Percentiles rank a stretch among this genome's conserved stretches.
Conservation (phyloP, 2,113 vertebrate genomes). For the Chroicocephalus ridibundus region DNA sequence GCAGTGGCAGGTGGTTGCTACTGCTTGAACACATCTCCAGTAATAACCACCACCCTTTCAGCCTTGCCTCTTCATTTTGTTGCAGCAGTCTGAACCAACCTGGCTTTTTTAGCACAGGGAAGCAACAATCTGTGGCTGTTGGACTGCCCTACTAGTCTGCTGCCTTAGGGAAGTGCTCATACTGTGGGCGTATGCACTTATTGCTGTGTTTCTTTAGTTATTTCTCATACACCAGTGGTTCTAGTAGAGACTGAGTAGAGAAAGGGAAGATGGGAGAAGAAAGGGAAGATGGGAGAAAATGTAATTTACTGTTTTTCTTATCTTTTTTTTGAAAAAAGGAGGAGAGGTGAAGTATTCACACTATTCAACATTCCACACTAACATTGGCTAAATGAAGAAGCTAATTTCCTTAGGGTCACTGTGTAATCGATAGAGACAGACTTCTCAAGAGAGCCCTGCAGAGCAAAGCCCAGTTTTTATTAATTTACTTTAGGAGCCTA, state of each 20-base stretch:
- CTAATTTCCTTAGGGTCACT: not conserved
- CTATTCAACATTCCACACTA: not conserved
- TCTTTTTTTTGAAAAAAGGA: not conserved
- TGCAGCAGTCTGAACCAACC: not conserved
- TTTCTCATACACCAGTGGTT: not conserved
- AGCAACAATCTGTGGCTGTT: not conserved
- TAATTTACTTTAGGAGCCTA: not conserved
- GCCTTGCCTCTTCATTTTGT: not conserved
- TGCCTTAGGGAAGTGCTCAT: not conserved
- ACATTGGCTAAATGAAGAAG: not conserved
- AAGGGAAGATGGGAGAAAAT: not conserved
- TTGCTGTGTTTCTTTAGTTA: not conserved
- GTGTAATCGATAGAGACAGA: not conserved
- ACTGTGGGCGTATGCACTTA: not conserved
- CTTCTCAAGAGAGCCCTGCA: not conserved
- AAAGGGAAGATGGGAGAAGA: not conserved
- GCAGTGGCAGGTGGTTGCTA: not conserved
- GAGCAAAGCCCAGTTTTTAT: not conserved
- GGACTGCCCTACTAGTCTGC: not conserved
- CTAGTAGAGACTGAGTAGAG: not conserved
- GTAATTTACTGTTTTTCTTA: not conserved
- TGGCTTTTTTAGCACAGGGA: not conserved
- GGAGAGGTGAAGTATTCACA: not conserved
- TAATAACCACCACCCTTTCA: not conserved
- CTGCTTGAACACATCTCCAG: not conserved